phyloP scores from a whole-genome alignment of 2,888 invertebrate species.

The Drosophila demipolita region DNA sequence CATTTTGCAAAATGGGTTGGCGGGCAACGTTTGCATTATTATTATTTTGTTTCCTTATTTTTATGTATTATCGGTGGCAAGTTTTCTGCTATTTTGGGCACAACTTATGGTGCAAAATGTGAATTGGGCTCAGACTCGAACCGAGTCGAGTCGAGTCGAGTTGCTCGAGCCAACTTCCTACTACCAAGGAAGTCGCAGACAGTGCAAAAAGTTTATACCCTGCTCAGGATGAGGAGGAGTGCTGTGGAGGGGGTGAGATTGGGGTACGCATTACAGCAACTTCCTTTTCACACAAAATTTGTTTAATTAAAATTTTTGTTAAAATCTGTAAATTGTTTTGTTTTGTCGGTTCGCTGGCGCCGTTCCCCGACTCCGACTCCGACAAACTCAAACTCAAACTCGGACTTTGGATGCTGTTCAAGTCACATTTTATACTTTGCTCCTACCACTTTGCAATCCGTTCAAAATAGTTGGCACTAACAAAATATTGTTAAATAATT shows the following conservation, averaged over 20 bases:
- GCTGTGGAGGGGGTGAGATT: not conserved
- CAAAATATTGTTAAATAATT: slow-evolving; percentile 63
- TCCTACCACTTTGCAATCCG: not conserved
- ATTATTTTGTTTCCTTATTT: slow-evolving; percentile 66
- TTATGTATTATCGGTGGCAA: slow-evolving; percentile 68
- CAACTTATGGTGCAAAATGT: slow-evolving; percentile 79
- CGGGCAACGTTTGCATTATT: slow-evolving; percentile 38
- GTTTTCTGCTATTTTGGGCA: slow-evolving; percentile 76
- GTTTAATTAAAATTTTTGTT: slow-evolving; percentile 80
- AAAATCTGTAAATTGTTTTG: slow-evolving; percentile 79
- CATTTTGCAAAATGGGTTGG: slow-evolving; percentile 3
- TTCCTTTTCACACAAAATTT: slow-evolving; percentile 77
- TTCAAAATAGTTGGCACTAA: slow-evolving; percentile 66
- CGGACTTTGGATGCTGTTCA: slow-evolving; percentile 17
- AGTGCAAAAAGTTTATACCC: slow-evolving; percentile 63
- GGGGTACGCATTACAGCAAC: slow-evolving; percentile 54
- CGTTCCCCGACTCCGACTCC: slow-evolving; percentile 14
- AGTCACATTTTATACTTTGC: slow-evolving; percentile 12
- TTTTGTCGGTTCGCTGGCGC: slow-evolving; percentile 40
- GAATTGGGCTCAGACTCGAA: slow-evolving; percentile 45
- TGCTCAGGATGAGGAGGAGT: slow-evolving; percentile 3
- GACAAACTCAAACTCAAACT: not conserved
- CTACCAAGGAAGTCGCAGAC: slow-evolving; percentile 74
- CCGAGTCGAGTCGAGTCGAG: slow-evolving; percentile 36
- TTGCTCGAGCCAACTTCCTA: slow-evolving; percentile 72